These are phyloP conservation scores for Orientallactaga bullata DNA, from an alignment of 2,113 vertebrate species.

Conservation along the genomic window DNA sequence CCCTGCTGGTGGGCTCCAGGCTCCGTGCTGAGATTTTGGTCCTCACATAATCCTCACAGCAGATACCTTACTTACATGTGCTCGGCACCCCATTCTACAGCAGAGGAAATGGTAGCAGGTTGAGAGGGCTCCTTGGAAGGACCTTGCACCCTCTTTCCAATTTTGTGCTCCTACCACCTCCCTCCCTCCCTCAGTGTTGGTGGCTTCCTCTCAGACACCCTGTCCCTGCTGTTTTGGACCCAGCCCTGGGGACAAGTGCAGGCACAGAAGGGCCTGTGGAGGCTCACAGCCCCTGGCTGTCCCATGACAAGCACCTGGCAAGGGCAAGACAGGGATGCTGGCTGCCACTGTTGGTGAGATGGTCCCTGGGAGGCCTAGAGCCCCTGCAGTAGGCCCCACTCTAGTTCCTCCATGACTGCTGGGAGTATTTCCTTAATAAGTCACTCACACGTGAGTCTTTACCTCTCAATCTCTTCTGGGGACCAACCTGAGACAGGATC, in stretches of 20 bases:
- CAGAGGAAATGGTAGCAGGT: not conserved
- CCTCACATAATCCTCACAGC: not conserved
- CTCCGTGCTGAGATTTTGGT: too few species aligned
- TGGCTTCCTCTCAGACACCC: not conserved
- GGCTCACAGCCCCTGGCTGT: too few species aligned
- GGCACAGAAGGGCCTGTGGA: not conserved
- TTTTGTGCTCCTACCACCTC: not conserved
- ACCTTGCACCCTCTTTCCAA: not conserved
- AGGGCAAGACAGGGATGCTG: not conserved
- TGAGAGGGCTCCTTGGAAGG: not conserved
- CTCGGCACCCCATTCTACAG: not conserved
- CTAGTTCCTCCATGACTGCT: not conserved
- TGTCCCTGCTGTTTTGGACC: too few species aligned
- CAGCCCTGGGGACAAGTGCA: not conserved
- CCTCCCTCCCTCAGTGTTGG: not conserved
- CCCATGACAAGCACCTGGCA: rapidly evolving
- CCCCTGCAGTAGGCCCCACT: rapidly evolving
- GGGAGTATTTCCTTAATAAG: not conserved
- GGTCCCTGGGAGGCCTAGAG: too few species aligned
- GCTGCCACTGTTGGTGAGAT: not conserved
- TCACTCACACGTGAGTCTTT: not conserved
- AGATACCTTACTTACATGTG: too few species aligned
- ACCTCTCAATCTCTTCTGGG: not conserved
- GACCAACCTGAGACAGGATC: not conserved
- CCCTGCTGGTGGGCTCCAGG: rapidly evolving